Conservation (phyloP, 1,140 invertebrate genomes). For the Neodiprion fabricii region DNA sequence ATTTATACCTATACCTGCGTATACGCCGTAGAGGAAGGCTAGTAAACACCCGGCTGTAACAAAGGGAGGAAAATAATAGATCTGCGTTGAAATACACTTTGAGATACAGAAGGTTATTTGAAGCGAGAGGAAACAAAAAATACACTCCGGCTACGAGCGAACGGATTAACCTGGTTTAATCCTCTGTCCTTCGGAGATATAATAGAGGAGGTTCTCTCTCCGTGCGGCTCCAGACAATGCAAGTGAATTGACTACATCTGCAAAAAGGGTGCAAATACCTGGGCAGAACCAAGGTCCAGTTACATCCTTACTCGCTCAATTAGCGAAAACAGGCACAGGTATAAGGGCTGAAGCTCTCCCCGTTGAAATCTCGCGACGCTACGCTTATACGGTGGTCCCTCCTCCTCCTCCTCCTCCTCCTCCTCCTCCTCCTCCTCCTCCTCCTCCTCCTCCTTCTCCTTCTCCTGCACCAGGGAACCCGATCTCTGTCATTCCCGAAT, state of each 20-base stretch:
- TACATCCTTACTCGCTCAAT: conserved; percentile 64
- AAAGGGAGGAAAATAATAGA: too few relatives aligned
- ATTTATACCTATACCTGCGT: too few relatives aligned
- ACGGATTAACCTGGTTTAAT: background rate
- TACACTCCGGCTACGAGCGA: background rate
- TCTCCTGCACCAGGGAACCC: conserved; percentile 44
- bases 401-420: too few relatives aligned
- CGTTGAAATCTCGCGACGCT: conserved; percentile 39
- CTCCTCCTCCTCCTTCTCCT: too few relatives aligned
- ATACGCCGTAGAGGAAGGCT: too few relatives aligned
- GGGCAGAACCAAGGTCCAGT: conserved; percentile 57
- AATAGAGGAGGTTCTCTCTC: too few relatives aligned
- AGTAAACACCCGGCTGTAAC: too few relatives aligned
- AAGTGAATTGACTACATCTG: conserved; percentile 39
- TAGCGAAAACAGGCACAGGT: conserved; percentile 59
- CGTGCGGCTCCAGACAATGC: too few relatives aligned
- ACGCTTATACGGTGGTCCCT: conserved; percentile 45
- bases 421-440: too few relatives aligned
- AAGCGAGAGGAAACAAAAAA: too few relatives aligned
- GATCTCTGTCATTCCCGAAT: conserved; percentile 55
- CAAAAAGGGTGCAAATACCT: conserved; percentile 56
- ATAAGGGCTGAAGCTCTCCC: conserved; percentile 59
- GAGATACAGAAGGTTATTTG: too few relatives aligned
- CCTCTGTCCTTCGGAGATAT: background rate
- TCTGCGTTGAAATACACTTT: too few relatives aligned